Evolutionary conservation across 2,888 invertebrate genomes (phyloP).

Genomic region (Boloria euphrosyne): DNA sequence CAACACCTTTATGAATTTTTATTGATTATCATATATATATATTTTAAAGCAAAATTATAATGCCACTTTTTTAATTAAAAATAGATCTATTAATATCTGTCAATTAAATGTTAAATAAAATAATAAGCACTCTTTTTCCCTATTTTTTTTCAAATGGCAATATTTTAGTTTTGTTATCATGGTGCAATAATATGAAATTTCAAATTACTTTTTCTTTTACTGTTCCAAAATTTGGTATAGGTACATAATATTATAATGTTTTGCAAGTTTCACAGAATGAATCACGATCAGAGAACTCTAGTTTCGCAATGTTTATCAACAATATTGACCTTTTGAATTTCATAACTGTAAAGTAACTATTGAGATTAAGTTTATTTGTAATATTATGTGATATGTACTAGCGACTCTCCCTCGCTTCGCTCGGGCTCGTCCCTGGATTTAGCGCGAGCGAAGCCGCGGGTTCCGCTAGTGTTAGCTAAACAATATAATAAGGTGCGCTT

Average conservation of each 20-base stretch:
- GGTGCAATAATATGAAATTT: conserved; percentile 30
- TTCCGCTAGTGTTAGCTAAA: no score
- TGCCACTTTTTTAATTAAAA: neutral
- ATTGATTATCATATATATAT: no score
- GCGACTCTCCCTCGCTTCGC: no score
- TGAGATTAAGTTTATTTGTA: no score
- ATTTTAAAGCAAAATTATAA: neutral
- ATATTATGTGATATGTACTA: no score
- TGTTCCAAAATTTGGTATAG: neutral
- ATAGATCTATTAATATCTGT: neutral
- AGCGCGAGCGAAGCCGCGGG: no score
- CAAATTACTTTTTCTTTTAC: no score
- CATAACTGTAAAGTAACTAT: neutral
- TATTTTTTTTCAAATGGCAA: conserved; percentile 13
- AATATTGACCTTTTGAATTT: neutral
- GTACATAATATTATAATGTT: neutral
- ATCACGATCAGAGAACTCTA: neutral
- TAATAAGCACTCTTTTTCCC: neutral
- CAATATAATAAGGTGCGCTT: no score
- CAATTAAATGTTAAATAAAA: neutral
- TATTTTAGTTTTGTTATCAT: conserved; percentile 6
- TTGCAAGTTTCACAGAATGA: neutral
- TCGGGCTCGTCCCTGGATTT: no score
- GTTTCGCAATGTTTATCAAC: conserved; percentile 23
- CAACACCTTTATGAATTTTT: no score